These are phyloP conservation scores for Calypte anna DNA, from an alignment of 2,113 vertebrate species.

Conservation along the genomic window DNA sequence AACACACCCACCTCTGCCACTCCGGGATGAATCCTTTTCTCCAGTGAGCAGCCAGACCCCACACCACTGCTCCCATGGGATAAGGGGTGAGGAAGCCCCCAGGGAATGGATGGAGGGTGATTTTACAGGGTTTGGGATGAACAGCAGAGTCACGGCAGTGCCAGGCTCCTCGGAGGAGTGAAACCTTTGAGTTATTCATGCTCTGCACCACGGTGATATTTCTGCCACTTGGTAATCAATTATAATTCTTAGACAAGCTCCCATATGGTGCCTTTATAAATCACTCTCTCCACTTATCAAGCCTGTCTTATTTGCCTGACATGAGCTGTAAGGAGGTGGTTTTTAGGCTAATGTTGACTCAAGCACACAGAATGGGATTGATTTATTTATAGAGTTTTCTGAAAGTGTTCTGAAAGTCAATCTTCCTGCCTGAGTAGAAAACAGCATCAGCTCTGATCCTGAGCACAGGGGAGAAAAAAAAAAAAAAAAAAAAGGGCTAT, in stretches of 20 bases:
- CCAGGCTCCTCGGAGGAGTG: background rate
- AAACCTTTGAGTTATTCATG: background rate
- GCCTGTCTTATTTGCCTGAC: slow-evolving; percentile 56
- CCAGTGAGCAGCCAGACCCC: fast-evolving
- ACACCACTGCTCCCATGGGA: fast-evolving
- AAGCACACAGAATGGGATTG: background rate
- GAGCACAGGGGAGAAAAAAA: background rate
- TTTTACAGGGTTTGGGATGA: background rate
- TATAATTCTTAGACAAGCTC: slow-evolving; percentile 47
- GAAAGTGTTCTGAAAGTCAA: background rate
- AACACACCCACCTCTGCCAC: background rate
- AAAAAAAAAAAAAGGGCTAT: too few species aligned
- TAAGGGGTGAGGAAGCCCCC: background rate
- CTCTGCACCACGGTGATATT: background rate
- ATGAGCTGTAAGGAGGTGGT: background rate
- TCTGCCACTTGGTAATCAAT: slow-evolving; percentile 50
- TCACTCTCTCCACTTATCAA: slow-evolving; percentile 47
- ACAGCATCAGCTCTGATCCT: background rate
- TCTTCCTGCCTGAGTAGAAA: fast-evolving
- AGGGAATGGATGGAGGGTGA: background rate
- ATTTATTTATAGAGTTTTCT: slow-evolving; percentile 37
- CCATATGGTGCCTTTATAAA: slow-evolving; percentile 67
- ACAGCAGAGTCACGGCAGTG: background rate
- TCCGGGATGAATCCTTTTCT: background rate
- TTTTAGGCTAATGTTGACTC: slow-evolving; percentile 60